Conservation (phyloP, 2,113 vertebrate genomes). For the Neodon shergylaensis region DNA sequence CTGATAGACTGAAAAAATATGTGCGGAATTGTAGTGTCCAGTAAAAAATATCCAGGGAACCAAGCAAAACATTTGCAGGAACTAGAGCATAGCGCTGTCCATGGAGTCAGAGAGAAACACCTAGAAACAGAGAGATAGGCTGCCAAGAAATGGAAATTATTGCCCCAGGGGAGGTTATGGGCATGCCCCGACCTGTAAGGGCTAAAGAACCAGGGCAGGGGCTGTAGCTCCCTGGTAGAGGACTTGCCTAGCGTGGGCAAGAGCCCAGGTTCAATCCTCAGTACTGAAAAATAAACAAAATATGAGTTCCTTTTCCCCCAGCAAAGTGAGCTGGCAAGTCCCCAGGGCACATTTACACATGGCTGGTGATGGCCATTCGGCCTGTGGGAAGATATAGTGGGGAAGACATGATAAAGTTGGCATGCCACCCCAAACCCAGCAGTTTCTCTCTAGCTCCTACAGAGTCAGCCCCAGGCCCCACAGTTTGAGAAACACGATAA, state of each 20-base stretch:
- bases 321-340: not conserved
- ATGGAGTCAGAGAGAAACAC: not conserved
- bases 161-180: not conserved
- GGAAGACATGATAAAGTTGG: not conserved
- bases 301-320: not conserved
- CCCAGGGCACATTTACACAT: not conserved
- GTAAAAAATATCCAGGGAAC: not conserved
- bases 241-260: not conserved
- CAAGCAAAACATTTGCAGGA: not conserved
- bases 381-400: not conserved
- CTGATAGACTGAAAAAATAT: not conserved
- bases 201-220: not conserved
- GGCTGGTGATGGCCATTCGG: too few relatives aligned
- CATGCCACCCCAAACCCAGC: not conserved
- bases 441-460: not conserved
- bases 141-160: not conserved
- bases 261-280: not conserved
- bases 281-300: not conserved
- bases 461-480: not conserved
- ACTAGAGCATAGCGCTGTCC: not conserved
- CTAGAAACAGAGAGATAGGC: not conserved
- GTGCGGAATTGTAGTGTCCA: not conserved
- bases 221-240: not conserved
- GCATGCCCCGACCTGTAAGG: not conserved
- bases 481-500: rapidly evolving